Conservation (phyloP, 92 coral and sea anemone genomes). For the Zoanthus sociatus region DNA sequence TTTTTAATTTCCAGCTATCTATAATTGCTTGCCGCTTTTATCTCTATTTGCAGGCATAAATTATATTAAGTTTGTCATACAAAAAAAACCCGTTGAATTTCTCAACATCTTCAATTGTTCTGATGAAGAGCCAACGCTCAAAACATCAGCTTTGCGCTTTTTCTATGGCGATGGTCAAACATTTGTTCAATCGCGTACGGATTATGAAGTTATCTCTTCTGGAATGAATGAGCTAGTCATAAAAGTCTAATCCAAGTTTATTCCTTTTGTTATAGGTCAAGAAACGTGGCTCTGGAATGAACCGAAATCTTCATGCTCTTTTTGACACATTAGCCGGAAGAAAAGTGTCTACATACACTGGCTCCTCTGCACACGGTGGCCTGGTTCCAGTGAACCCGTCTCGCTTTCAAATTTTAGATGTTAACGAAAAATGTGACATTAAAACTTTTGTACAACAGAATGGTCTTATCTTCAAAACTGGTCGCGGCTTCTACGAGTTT, state of each 20-base stretch:
- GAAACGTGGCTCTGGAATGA: constrained; percentile 81
- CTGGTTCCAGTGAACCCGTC: constrained; percentile 89
- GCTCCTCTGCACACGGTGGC: constrained; percentile 53
- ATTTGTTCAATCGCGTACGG: no score
- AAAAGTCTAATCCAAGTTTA: neutral
- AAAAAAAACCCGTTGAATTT: no score
- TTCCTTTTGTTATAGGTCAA: neutral
- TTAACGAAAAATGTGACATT: constrained; percentile 91
- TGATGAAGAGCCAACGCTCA: no score
- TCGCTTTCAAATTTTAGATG: constrained; percentile 94
- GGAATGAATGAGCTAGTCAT: no score
- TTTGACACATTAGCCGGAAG: constrained; percentile 95
- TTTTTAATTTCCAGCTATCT: no score
- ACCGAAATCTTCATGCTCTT: constrained; percentile 86
- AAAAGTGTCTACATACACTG: constrained; percentile 63
- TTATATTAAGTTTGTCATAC: no score
- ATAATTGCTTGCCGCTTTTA: no score
- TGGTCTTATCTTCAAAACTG: constrained; percentile 85
- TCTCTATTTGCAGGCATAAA: no score
- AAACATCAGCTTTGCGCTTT: no score
- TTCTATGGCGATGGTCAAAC: no score
- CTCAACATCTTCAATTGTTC: no score
- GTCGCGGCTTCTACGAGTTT: constrained; percentile 95
- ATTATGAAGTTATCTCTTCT: no score
- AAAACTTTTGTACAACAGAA: constrained; percentile 90